Conservation (phyloP, 2,888 invertebrate genomes). For the Drosophila glabriapex region DNA sequence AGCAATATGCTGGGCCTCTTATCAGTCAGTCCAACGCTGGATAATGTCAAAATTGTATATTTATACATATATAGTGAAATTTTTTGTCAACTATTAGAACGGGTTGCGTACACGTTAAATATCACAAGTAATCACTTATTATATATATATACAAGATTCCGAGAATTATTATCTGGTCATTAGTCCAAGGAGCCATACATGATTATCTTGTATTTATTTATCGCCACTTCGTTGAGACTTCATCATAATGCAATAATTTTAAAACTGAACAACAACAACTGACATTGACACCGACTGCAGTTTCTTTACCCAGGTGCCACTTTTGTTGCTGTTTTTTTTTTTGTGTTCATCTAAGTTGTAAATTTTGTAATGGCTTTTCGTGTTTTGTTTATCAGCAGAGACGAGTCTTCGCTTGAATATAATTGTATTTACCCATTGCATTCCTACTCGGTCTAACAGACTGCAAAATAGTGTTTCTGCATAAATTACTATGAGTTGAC, state of each 20-base stretch:
- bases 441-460: background rate
- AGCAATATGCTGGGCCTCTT: conserved; percentile 11
- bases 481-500: background rate
- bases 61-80: background rate
- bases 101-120: background rate
- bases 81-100: conserved; percentile 5
- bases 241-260: conserved; percentile 36
- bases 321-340: background rate
- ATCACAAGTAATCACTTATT: background rate
- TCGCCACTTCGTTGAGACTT: conserved; percentile 16
- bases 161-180: conserved; percentile 31
- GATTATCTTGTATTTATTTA: conserved; percentile 16
- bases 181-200: conserved; percentile 35
- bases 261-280: conserved; percentile 2
- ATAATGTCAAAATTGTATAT: conserved; percentile 25
- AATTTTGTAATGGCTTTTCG: conserved; percentile 43
- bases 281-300: conserved; percentile 20
- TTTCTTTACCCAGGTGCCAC: conserved; percentile 27
- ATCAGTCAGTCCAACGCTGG: conserved; percentile 39
- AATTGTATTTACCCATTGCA: conserved; percentile 9
- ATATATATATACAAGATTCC: conserved; percentile 4
- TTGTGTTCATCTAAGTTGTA: conserved; percentile 5
- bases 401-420: background rate
- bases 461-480: background rate
- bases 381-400: conserved; percentile 28